Conservation (phyloP, 2,113 vertebrate species). For the Myotis lucifugus region DNA sequence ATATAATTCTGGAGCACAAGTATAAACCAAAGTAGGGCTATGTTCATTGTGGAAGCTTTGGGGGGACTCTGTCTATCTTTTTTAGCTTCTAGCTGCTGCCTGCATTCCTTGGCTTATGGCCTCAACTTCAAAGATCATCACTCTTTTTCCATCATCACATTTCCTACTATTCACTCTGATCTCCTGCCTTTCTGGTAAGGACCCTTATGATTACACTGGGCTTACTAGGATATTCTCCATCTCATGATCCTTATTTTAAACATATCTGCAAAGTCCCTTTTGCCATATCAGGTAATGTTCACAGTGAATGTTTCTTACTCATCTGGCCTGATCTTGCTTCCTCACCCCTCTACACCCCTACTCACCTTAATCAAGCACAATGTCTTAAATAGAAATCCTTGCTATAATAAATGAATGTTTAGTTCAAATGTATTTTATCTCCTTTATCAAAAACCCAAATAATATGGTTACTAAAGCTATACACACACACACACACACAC, state of each 20-base stretch:
- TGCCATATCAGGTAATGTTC: not conserved
- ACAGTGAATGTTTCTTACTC: not conserved
- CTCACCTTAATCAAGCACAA: not conserved
- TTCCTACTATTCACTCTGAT: not conserved
- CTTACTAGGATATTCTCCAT: not conserved
- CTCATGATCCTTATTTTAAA: not conserved
- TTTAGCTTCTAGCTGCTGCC: not conserved
- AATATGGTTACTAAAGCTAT: not conserved
- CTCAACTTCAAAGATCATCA: not conserved
- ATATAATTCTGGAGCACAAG: not conserved
- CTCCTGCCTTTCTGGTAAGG: not conserved
- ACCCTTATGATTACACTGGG: not conserved
- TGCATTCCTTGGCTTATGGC: not conserved
- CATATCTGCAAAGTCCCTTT: not conserved
- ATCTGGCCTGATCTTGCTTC: not conserved
- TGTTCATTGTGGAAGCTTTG: not conserved
- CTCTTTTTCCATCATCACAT: not conserved
- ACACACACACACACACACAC: not conserved
- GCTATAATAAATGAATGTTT: not conserved
- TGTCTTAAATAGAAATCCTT: not conserved
- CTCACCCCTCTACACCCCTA: not conserved
- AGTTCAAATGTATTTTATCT: not conserved
- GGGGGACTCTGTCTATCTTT: not conserved
- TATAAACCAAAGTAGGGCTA: not conserved
- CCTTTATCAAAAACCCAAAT: conserved; percentile 20